These are phyloP conservation scores for Drosophila lacicola DNA, from an alignment of 2,888 invertebrate genomes.

Conservation along the genomic window DNA sequence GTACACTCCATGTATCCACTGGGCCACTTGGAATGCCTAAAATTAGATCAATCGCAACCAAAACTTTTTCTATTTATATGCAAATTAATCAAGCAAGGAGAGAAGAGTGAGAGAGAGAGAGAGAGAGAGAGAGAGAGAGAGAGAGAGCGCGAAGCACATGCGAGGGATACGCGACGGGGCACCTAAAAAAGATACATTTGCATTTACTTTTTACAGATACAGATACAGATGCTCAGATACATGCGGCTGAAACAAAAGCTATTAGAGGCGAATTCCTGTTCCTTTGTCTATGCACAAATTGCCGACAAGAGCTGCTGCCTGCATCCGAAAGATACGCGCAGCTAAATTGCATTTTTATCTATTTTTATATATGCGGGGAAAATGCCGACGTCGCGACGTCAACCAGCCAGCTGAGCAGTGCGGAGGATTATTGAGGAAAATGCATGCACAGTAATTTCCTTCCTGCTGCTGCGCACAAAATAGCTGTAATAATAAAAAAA, in stretches of 20 bases:
- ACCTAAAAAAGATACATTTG: conserved; percentile 41
- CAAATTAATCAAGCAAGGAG: conserved; percentile 69
- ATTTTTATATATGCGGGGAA: conserved; percentile 69
- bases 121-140: neutral
- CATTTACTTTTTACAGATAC: conserved; percentile 10
- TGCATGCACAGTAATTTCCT: conserved; percentile 62
- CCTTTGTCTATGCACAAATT: conserved; percentile 78
- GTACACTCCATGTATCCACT: conserved; percentile 14
- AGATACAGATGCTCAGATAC: conserved; percentile 6
- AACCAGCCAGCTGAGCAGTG: conserved; percentile 40
- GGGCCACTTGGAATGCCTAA: conserved; percentile 48
- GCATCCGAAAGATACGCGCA: conserved; percentile 50
- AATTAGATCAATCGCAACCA: conserved; percentile 58
- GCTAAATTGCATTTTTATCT: conserved; percentile 79
- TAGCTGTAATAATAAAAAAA: conserved; percentile 73
- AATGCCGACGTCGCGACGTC: conserved; percentile 57
- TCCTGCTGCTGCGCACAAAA: conserved; percentile 64
- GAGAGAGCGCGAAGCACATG: conserved; percentile 8
- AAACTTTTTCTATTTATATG: conserved; percentile 72
- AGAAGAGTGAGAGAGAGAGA: conserved; percentile 6
- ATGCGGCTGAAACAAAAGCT: conserved; percentile 54
- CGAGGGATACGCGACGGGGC: conserved; percentile 21
- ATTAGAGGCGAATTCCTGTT: conserved; percentile 75
- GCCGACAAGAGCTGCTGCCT: conserved; percentile 59
- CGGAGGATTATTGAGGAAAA: conserved; percentile 71